phyloP scores from a whole-genome alignment of 2,888 invertebrate genomes.

The Athetis lepigone region DNA sequence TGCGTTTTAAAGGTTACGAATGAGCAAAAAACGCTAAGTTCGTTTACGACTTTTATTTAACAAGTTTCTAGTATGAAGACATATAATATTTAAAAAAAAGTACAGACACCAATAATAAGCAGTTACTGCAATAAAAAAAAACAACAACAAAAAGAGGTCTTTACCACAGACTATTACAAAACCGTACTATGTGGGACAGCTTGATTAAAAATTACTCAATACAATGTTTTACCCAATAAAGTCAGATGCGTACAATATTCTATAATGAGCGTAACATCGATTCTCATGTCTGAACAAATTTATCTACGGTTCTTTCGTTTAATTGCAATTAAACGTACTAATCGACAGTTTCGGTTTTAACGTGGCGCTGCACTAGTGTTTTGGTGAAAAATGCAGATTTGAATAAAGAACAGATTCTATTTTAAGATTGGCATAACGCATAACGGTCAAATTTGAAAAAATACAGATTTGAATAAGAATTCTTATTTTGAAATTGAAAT shows the following conservation, averaged over 20 bases:
- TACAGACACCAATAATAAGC: background rate
- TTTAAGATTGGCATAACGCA: background rate
- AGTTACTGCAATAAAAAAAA: background rate
- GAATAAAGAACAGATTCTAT: too few species aligned
- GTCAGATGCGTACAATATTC: slow-evolving; percentile 59
- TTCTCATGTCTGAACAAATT: slow-evolving; percentile 70
- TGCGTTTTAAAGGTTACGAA: too few species aligned
- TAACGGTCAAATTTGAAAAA: too few species aligned
- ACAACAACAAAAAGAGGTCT: background rate
- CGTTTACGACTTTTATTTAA: too few species aligned
- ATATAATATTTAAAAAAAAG: too few species aligned
- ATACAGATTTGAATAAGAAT: background rate
- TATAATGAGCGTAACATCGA: slow-evolving; percentile 71
- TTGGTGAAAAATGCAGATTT: slow-evolving; percentile 9
- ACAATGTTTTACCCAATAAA: slow-evolving; percentile 61
- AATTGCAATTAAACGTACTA: slow-evolving; percentile 67
- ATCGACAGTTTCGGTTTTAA: slow-evolving; percentile 61
- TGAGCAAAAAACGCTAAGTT: too few species aligned
- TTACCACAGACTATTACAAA: slow-evolving; percentile 46
- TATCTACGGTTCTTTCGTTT: slow-evolving; percentile 71
- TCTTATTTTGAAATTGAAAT: slow-evolving; percentile 22
- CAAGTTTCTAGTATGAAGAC: too few species aligned
- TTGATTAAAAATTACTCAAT: slow-evolving; percentile 61
- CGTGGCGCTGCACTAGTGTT: slow-evolving; percentile 54
- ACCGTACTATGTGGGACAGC: slow-evolving; percentile 59